Evolutionary conservation across 2,113 vertebrate genomes (phyloP).

Genomic region (Pungitius pungitius): DNA sequence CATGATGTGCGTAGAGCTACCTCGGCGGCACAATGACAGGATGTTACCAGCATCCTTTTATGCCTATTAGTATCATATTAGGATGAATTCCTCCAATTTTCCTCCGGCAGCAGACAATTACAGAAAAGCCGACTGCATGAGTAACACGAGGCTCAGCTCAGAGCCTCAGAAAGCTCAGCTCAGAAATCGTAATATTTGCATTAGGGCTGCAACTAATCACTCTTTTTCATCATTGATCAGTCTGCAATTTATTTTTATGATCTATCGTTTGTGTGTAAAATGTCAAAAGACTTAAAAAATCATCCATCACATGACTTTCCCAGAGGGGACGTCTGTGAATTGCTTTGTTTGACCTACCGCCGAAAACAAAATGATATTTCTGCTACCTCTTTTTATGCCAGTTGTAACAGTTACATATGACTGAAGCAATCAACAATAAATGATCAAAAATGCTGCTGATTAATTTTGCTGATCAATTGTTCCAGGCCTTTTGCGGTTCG

Average conservation of each 20-base stretch:
- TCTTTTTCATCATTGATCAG: neutral
- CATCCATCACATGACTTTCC: neutral
- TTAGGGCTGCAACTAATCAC: neutral
- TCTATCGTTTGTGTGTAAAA: neutral
- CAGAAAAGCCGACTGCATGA: constrained; percentile 11
- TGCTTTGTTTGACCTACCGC: neutral
- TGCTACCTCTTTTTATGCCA: neutral
- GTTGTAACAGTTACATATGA: neutral
- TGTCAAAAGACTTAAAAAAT: neutral
- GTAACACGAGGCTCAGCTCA: neutral
- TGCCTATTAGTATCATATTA: constrained; percentile 18
- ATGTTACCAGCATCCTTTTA: constrained; percentile 2
- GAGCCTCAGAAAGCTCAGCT: neutral
- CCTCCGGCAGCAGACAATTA: constrained; percentile 9
- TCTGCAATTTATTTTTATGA: neutral
- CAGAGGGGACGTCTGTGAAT: neutral
- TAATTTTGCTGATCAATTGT: neutral
- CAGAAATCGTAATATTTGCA: neutral
- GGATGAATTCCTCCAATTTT: constrained; percentile 20
- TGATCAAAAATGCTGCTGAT: neutral
- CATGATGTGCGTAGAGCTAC: neutral
- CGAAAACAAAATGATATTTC: neutral
- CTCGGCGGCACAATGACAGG: neutral
- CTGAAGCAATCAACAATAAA: neutral
- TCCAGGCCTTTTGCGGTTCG: neutral